Conservation (phyloP, 2,113 vertebrate species). For the Anas platyrhynchos region DNA sequence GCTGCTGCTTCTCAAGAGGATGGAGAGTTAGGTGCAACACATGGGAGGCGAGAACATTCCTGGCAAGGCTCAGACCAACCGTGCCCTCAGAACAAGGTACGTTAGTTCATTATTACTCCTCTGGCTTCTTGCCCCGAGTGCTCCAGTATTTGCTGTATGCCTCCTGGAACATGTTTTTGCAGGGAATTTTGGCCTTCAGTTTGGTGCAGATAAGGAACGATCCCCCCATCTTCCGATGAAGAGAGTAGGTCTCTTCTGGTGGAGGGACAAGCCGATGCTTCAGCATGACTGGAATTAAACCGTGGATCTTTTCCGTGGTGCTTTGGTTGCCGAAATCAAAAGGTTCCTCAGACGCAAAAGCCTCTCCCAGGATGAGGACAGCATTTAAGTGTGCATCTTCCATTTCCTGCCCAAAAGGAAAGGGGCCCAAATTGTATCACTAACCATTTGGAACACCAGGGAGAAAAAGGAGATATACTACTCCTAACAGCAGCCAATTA, state of each 20-base stretch:
- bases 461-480: background rate
- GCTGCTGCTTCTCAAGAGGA: constrained; percentile 37
- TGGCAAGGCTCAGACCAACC: constrained; percentile 25
- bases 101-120: constrained; percentile 27
- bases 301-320: constrained; percentile 95
- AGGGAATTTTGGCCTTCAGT: constrained; percentile 87
- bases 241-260: constrained; percentile 95
- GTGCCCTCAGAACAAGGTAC: background rate
- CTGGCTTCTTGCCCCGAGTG: constrained; percentile 61
- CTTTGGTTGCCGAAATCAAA: constrained; percentile 92
- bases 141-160: constrained; percentile 88
- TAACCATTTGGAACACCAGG: background rate
- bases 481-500: background rate
- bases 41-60: background rate
- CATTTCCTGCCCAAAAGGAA: constrained; percentile 84
- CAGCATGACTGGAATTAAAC: constrained; percentile 95
- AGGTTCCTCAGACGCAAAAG: constrained; percentile 85
- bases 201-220: constrained; percentile 98
- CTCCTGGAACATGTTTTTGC: constrained; percentile 90
- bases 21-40: background rate
- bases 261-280: constrained; percentile 93
- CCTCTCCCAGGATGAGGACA: constrained; percentile 96
- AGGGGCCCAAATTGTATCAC: background rate
- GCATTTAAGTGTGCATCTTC: constrained; percentile 92
- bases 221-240: constrained; percentile 98